These are phyloP conservation scores for Odobenus rosmarus DNA, from an alignment of 2,113 vertebrate genomes.

Conservation along the genomic window DNA sequence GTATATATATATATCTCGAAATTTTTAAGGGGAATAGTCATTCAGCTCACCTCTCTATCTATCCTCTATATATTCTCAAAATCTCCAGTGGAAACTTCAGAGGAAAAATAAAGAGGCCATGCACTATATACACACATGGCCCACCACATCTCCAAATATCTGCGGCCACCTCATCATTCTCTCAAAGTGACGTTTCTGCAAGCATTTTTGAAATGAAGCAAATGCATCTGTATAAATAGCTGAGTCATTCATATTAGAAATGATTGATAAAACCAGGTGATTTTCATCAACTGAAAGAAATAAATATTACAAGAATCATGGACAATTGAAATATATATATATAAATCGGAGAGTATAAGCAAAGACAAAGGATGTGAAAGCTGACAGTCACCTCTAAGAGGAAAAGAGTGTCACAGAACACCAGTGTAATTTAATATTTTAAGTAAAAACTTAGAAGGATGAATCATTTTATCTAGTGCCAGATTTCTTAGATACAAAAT, in stretches of 20 bases:
- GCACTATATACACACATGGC: background rate
- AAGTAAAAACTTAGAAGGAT: conserved; percentile 54
- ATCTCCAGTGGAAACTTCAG: background rate
- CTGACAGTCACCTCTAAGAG: conserved; percentile 11
- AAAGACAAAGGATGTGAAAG: background rate
- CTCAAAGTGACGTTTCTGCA: background rate
- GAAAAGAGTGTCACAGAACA: conserved; percentile 11
- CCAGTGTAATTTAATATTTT: conserved; percentile 52
- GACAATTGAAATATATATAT: background rate
- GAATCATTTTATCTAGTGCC: conserved; percentile 51
- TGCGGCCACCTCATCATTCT: background rate
- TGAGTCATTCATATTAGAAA: background rate
- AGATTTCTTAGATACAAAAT: conserved; percentile 56
- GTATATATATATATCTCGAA: background rate
- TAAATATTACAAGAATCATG: background rate
- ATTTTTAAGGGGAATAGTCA: background rate
- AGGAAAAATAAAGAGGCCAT: background rate
- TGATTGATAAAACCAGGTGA: background rate
- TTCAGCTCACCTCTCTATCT: background rate
- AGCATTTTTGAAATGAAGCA: conserved; percentile 28
- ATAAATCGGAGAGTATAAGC: background rate
- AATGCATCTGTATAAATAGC: background rate
- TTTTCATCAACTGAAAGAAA: conserved; percentile 23
- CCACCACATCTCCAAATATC: background rate
- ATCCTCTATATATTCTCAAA: background rate